Evolutionary conservation across 2,888 invertebrate species (phyloP), one percentile per base, ranked within the genome.

Genomic region (Rapana venosa): DNA sequence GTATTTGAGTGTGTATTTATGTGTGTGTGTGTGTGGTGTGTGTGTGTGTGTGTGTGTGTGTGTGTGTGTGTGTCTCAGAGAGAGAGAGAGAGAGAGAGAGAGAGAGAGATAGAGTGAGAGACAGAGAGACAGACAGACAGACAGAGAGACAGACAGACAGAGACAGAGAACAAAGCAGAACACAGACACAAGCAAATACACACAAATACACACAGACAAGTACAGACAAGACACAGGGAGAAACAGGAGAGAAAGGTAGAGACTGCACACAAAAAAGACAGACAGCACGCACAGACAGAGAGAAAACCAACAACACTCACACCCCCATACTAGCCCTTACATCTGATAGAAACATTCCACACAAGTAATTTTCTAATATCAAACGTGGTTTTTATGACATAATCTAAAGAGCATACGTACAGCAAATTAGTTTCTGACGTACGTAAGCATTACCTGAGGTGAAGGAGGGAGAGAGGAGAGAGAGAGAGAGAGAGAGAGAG

Each of bases 81-180:
- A 61, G 61, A 61, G 61, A 61, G 74, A 74, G n/a, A n/a, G 74
- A 74, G 74, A 74, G 74, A 74, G 74, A 74, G 74, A 74, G 74
- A 74, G 74, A 74, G 74, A 74, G 74, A 74, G 74, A 74, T n/a
- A 74, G 74, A 74, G 74, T n/a, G 74, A 74, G 74, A 74, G 74
- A 74, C n/a, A n/a, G n/a, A n/a, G n/a, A n/a, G 74, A 74, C n/a
- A 74, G 74, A 74, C n/a, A 74, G 74, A 74, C n/a, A 74, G 74
- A n/a, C 0, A n/a, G n/a, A 74, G 74, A 74, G 74, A 74, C n/a
- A 74, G 74, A 74, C n/a, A 74, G 74, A 30, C 1, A 74, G 74
- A 74, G 70, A 70, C 26, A 70, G 70, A 70, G 70, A 70, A 1
- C 26, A 70, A 70, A 26, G 26, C 26, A 70, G 70, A 13, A 61